These are phyloP conservation scores for Orbicella faveolata DNA, from an alignment of 64 coral and sea anemone species.

Conservation along the genomic window DNA sequence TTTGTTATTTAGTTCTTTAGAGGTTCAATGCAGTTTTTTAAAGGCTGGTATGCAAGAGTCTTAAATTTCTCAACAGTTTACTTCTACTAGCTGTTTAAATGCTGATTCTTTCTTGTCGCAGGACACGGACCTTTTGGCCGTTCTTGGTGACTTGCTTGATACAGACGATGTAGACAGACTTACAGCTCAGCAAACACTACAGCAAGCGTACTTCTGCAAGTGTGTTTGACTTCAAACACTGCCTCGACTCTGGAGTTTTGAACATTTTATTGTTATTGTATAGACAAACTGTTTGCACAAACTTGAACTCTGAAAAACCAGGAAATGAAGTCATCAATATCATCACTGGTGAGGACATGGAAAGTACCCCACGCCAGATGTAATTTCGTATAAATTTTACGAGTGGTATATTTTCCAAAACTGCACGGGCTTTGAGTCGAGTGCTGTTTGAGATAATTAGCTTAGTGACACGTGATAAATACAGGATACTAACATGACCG, in stretches of 20 bases:
- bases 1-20: too few relatives aligned
- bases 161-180: conserved; percentile 2
- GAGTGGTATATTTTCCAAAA: too few relatives aligned
- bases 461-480: too few relatives aligned
- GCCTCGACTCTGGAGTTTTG: background rate
- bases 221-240: conserved; percentile 2
- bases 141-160: conserved; percentile 16
- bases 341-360: too few relatives aligned
- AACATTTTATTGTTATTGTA: background rate
- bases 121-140: conserved; percentile 3
- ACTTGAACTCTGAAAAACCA: too few relatives aligned
- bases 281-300: background rate
- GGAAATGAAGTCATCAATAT: too few relatives aligned
- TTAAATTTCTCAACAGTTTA: background rate
- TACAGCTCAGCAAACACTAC: conserved; percentile 20
- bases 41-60: background rate
- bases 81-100: background rate
- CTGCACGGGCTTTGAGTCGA: too few relatives aligned
- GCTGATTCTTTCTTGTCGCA: background rate
- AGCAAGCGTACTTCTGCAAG: conserved; percentile 18
- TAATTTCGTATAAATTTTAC: too few relatives aligned
- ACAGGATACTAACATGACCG: too few relatives aligned
- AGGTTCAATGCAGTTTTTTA: too few relatives aligned
- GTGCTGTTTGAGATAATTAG: too few relatives aligned
- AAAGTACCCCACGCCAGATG: too few relatives aligned